These are phyloP conservation scores for Chaetoderma sp. DNA, from an alignment of 2,888 invertebrate species.

Conservation along the genomic window DNA sequence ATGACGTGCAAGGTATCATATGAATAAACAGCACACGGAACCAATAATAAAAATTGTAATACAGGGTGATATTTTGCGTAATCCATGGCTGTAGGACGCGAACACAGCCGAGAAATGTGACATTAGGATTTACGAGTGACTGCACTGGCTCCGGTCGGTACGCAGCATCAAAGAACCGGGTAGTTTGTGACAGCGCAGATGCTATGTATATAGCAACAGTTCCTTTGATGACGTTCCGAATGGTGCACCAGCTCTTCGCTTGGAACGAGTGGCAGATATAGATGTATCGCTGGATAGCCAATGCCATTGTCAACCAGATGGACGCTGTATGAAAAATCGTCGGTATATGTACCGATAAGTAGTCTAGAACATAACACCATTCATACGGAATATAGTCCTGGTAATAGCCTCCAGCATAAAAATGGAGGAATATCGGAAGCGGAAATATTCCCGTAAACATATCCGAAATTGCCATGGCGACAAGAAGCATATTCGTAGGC, in stretches of 20 bases:
- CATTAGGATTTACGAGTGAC: slow-evolving; percentile 64
- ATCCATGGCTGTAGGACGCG: slow-evolving; percentile 42
- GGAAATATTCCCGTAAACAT: slow-evolving; percentile 80
- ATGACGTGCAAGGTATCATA: slow-evolving; percentile 86
- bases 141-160: slow-evolving; percentile 75
- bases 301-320: slow-evolving; percentile 90
- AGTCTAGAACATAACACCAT: slow-evolving; percentile 81
- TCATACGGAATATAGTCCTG: slow-evolving; percentile 82
- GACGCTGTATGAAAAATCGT: slow-evolving; percentile 88
- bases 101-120: slow-evolving; percentile 48
- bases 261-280: slow-evolving; percentile 93
- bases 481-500: slow-evolving; percentile 90
- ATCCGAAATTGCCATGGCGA: slow-evolving; percentile 96
- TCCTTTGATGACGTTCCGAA: slow-evolving; percentile 78
- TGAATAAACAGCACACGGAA: slow-evolving; percentile 94
- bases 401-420: slow-evolving; percentile 91
- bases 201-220: slow-evolving; percentile 83
- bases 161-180: slow-evolving; percentile 83
- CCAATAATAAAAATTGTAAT: slow-evolving; percentile 80
- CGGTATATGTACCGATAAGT: slow-evolving; percentile 59
- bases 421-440: slow-evolving; percentile 81
- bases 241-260: slow-evolving; percentile 81
- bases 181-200: slow-evolving; percentile 85
- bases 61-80: slow-evolving; percentile 70
- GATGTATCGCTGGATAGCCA: slow-evolving; percentile 93